A percentile compares a stretch with the other conserved stretches of the same genome.
Evolutionary conservation across 2,888 invertebrate species (phyloP).

Genomic region (Monoplex corrugatus): DNA sequence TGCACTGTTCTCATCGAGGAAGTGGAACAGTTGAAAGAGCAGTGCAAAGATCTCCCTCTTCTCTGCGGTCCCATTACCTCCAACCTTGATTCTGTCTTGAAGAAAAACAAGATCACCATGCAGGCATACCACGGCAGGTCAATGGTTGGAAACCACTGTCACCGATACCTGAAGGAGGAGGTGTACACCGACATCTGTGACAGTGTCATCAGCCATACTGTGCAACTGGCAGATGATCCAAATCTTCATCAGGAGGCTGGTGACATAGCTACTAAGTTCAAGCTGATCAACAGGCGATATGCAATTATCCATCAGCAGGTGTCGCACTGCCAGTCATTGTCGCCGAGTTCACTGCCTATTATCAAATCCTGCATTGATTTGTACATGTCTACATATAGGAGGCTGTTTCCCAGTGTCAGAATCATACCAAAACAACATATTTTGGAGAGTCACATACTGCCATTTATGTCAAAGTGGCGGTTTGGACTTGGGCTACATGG

Average conservation of each 20-base stretch:
- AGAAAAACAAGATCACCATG: background rate
- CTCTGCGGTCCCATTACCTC: constrained; percentile 1
- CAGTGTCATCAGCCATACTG: background rate
- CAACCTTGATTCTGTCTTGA: background rate
- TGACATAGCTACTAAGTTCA: background rate
- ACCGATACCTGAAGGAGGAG: background rate
- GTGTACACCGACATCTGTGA: background rate
- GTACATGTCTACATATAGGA: background rate
- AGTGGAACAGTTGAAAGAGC: background rate
- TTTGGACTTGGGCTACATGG: background rate
- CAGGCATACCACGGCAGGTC: constrained; percentile 23
- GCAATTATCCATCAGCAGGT: background rate
- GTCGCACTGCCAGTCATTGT: background rate
- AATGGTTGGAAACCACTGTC: constrained; percentile 37
- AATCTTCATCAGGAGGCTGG: background rate
- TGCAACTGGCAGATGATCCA: background rate
- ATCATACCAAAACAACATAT: background rate
- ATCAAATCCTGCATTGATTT: background rate
- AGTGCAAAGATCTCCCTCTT: background rate
- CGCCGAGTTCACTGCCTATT: background rate
- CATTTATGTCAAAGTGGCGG: background rate
- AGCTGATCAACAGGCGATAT: background rate
- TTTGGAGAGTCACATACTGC: background rate
- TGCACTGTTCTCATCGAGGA: too few relatives aligned
- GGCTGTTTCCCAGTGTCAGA: too few relatives aligned